Percentiles rank a stretch among this genome's conserved stretches.
These are phyloP conservation scores for Albula goreensis DNA, from an alignment of 2,113 vertebrate species.

Conservation along the genomic window DNA sequence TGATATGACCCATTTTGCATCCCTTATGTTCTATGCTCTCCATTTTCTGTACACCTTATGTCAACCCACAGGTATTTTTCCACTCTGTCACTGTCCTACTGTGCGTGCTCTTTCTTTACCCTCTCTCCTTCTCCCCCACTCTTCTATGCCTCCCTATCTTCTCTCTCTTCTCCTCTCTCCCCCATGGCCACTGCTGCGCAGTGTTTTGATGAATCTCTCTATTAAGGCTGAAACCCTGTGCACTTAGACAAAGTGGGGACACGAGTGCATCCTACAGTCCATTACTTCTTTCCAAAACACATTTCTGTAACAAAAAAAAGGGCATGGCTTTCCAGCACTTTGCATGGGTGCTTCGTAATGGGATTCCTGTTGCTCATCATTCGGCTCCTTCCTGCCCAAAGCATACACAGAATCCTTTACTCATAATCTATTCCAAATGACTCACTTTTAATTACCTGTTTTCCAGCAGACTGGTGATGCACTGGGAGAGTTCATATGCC, in stretches of 20 bases:
- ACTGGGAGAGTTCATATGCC: background rate
- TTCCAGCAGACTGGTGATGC: background rate
- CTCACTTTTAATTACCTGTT: slow-evolving; percentile 11
- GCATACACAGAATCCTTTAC: background rate
- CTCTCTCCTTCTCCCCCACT: background rate
- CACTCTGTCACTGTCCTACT: background rate
- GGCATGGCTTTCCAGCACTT: background rate
- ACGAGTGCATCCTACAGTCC: background rate
- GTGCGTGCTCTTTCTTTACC: background rate
- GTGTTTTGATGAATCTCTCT: background rate
- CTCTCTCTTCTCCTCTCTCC: too few species aligned
- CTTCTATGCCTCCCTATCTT: too few species aligned
- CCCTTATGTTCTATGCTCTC: background rate
- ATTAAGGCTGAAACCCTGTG: background rate
- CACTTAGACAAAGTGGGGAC: background rate
- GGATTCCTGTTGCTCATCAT: background rate
- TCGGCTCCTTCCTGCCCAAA: background rate
- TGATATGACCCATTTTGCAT: background rate
- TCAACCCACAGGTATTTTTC: background rate
- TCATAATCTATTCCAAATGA: background rate
- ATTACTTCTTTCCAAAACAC: background rate
- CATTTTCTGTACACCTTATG: background rate
- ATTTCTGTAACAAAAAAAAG: background rate
- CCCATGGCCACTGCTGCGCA: background rate
- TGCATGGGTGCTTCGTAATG: background rate